Percentiles rank a stretch among this genome's conserved stretches.
These are phyloP conservation scores for Pseudolycoriella hygida DNA, from an alignment of 2,888 invertebrate species.

Conservation along the genomic window DNA sequence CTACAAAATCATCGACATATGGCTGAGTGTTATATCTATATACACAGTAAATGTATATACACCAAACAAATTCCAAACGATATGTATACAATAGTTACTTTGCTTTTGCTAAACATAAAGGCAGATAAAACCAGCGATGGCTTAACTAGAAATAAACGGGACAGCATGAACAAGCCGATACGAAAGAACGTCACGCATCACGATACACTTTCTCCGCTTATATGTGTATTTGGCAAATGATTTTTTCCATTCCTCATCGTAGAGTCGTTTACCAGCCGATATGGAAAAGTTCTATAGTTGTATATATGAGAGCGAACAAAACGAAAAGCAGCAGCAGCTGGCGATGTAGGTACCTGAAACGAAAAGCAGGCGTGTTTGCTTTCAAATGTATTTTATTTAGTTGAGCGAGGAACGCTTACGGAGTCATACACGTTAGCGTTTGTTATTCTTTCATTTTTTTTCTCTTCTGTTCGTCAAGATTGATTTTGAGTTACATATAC, in stretches of 20 bases:
- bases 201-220: conserved; percentile 1
- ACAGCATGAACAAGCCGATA: not conserved
- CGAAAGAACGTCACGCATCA: conserved; percentile 5
- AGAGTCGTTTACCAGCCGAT: not conserved
- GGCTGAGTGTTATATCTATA: too few relatives aligned
- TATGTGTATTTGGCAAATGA: not conserved
- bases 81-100: too few relatives aligned
- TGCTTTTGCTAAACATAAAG: too few relatives aligned
- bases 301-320: not conserved
- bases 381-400: not conserved
- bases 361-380: not conserved
- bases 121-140: too few relatives aligned
- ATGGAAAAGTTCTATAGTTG: not conserved
- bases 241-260: not conserved
- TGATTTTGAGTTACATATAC: not conserved
- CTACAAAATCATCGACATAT: too few relatives aligned
- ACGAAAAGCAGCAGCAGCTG: not conserved
- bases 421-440: not conserved
- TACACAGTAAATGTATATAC: too few relatives aligned
- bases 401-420: conserved; percentile 1
- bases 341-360: not conserved
- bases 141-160: not conserved
- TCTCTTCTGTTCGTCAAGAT: not conserved
- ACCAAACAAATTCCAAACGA: too few relatives aligned
- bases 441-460: not conserved